phyloP scores from a whole-genome alignment of 2,797 vertebrate species.

The Salmo trutta region DNA sequence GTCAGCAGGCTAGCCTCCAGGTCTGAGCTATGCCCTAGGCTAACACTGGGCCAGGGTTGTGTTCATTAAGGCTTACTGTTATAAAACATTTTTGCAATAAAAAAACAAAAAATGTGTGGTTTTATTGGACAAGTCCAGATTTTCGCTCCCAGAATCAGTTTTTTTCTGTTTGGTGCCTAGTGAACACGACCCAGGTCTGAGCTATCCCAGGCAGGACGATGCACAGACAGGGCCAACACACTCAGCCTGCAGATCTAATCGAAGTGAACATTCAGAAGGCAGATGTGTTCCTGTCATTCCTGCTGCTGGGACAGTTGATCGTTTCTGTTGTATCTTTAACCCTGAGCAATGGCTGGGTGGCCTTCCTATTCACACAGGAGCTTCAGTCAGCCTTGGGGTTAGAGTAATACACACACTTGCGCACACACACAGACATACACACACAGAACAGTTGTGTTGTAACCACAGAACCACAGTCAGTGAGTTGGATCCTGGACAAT shows the following conservation, averaged over 20 bases:
- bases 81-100: not conserved
- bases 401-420: not conserved
- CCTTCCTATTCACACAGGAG: conserved; percentile 14
- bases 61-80: not conserved
- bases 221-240: conserved; percentile 1
- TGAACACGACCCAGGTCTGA: not conserved
- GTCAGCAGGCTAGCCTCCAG: not conserved
- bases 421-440: not conserved
- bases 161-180: not conserved
- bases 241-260: not conserved
- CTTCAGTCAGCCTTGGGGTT: not conserved
- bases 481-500: conserved; percentile 31
- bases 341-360: not conserved
- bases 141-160: not conserved
- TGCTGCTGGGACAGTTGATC: not conserved
- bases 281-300: conserved; percentile 9
- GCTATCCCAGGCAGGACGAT: not conserved
- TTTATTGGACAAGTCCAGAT: not conserved
- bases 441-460: not conserved
- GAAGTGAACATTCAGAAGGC: conserved; percentile 2
- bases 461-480: conserved; percentile 11
- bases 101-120: not conserved
- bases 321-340: not conserved
- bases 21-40: not conserved
- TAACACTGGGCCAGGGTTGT: not conserved